Percentiles rank a stretch among this genome's conserved stretches.
Conservation (phyloP, 1,140 invertebrate species). For the Magallana angulata region DNA sequence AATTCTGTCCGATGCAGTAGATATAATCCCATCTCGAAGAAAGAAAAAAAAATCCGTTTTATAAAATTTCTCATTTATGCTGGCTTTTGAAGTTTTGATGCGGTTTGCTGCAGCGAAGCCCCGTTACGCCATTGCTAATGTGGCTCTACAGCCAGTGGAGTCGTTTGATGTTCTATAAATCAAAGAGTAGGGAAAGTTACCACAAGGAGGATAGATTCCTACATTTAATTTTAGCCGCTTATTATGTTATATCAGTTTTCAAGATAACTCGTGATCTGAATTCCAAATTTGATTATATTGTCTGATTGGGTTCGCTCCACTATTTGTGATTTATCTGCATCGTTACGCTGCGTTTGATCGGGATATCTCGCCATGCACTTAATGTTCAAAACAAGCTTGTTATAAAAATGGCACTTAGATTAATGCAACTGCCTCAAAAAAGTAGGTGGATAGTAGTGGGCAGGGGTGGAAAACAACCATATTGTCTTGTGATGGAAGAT, state of each 20-base stretch:
- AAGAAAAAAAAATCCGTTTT: neutral
- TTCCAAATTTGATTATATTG: conserved; percentile 35
- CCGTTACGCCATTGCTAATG: neutral
- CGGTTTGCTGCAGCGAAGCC: neutral
- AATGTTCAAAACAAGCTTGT: conserved; percentile 1
- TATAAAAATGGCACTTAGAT: neutral
- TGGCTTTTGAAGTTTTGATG: neutral
- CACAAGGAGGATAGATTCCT: conserved; percentile 8
- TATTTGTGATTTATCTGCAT: neutral
- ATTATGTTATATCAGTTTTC: conserved; percentile 32
- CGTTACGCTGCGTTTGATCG: neutral
- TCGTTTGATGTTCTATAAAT: conserved; percentile 15
- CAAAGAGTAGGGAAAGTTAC: conserved; percentile 24
- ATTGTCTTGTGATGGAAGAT: too few relatives aligned
- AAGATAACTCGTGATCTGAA: conserved; percentile 33
- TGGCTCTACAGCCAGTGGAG: neutral
- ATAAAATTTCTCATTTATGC: conserved; percentile 12
- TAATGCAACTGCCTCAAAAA: neutral
- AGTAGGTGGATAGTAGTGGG: too few relatives aligned
- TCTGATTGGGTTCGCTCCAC: neutral
- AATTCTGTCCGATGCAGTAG: conserved; percentile 18
- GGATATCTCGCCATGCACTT: neutral
- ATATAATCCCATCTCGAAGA: neutral
- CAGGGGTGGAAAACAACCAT: too few relatives aligned
- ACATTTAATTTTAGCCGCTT: conserved; percentile 29